A percentile compares a stretch with the other conserved stretches of the same genome.
Evolutionary conservation across 2,797 vertebrate genomes (phyloP).

Genomic region (Poecile montanus): DNA sequence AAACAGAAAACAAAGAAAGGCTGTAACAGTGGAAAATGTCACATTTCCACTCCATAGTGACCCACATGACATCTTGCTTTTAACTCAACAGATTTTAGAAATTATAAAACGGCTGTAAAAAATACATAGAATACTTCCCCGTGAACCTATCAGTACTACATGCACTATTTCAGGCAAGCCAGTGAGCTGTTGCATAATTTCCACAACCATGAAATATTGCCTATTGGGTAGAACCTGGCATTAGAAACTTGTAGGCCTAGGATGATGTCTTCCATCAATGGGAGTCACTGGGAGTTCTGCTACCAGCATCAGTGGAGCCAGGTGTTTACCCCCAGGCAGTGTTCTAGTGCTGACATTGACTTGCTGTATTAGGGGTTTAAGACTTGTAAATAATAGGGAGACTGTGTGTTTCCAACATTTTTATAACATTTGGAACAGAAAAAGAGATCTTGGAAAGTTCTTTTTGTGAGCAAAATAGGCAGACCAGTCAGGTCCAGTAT

Average conservation of each 20-base stretch:
- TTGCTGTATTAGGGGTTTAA: not conserved
- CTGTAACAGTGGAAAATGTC: not conserved
- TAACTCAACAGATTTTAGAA: not conserved
- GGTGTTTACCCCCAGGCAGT: conserved; percentile 30
- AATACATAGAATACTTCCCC: not conserved
- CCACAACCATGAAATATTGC: not conserved
- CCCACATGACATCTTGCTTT: not conserved
- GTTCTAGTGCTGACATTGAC: conserved; percentile 15
- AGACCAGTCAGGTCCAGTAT: not conserved
- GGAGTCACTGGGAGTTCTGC: not conserved
- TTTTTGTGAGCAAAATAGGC: not conserved
- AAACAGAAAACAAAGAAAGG: not conserved
- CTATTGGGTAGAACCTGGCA: not conserved
- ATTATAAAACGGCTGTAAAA: not conserved
- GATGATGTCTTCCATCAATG: not conserved
- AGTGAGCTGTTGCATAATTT: not conserved
- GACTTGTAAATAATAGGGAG: not conserved
- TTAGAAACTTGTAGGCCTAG: not conserved
- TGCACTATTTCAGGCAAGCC: not conserved
- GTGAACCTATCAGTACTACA: not conserved
- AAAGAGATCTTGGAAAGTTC: not conserved
- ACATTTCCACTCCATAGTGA: not conserved
- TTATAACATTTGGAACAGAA: not conserved
- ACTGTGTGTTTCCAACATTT: conserved; percentile 13
- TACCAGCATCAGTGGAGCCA: not conserved